phyloP scores from a whole-genome alignment of 2,888 invertebrate species.

The Hydriomena furcata region DNA sequence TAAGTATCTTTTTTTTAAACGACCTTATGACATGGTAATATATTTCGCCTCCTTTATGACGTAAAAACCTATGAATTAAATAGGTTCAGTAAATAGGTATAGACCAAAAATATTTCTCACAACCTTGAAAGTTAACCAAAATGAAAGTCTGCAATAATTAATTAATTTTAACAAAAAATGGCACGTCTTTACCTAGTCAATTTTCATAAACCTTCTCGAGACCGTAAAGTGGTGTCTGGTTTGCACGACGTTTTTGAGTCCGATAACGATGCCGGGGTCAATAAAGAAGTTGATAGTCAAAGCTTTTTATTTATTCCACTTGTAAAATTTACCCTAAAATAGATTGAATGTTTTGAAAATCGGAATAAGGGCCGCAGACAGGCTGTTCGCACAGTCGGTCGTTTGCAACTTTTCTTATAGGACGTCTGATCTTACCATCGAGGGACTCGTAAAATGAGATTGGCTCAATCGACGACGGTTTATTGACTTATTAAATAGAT shows the following conservation, averaged over 20 bases:
- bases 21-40: too few species aligned
- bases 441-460: slow-evolving; percentile 77
- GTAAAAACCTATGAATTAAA: too few species aligned
- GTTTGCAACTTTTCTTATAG: slow-evolving; percentile 59
- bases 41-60: too few species aligned
- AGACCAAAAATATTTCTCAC: neutral
- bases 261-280: slow-evolving; percentile 14
- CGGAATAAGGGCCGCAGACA: slow-evolving; percentile 49
- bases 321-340: slow-evolving; percentile 39
- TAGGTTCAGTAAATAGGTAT: neutral
- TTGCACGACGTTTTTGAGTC: slow-evolving; percentile 27
- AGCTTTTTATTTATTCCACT: slow-evolving; percentile 33
- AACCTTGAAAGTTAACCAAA: neutral
- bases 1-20: too few species aligned
- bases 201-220: slow-evolving; percentile 45
- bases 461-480: slow-evolving; percentile 73
- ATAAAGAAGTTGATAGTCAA: slow-evolving; percentile 24
- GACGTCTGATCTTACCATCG: slow-evolving; percentile 63
- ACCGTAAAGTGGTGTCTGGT: slow-evolving; percentile 39
- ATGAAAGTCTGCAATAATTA: slow-evolving; percentile 36
- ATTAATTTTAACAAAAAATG: slow-evolving; percentile 56
- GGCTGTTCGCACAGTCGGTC: slow-evolving; percentile 50
- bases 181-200: slow-evolving; percentile 34
- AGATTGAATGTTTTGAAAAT: slow-evolving; percentile 45
- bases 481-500: slow-evolving; percentile 79